A percentile compares a stretch with the other conserved stretches of the same genome.
Conservation (phyloP, 2,113 vertebrate species). For the Neodontobutis hainanensis region DNA sequence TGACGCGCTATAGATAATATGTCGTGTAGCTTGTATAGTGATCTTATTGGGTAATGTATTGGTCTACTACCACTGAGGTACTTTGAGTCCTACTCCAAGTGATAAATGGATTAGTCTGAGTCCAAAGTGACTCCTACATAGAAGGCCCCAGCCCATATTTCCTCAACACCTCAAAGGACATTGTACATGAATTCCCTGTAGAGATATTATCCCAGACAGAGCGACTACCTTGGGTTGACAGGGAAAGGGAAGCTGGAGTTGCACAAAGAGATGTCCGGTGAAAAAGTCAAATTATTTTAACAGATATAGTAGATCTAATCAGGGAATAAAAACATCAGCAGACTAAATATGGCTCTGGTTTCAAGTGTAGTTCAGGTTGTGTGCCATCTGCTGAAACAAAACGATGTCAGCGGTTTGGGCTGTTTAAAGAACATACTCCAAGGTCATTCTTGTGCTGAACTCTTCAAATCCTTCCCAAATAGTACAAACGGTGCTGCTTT, state of each 20-base stretch:
- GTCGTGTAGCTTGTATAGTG: no score
- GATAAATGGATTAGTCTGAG: background rate
- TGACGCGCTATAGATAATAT: no score
- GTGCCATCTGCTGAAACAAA: no score
- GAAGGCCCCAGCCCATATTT: constrained; percentile 5
- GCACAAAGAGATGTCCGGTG: background rate
- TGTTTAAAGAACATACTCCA: background rate
- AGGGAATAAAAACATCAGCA: background rate
- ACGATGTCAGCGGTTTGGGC: background rate
- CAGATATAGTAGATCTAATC: background rate
- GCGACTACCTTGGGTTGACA: constrained; percentile 59
- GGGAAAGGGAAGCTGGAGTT: constrained; percentile 50
- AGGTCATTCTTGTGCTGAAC: background rate
- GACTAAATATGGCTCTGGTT: no score
- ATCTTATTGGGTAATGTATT: no score
- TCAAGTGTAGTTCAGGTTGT: no score
- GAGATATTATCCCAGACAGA: constrained; percentile 41
- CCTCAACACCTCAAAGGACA: constrained; percentile 47
- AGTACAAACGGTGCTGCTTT: background rate
- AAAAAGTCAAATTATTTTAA: constrained; percentile 5
- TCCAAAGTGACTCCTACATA: no score
- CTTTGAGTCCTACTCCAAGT: no score
- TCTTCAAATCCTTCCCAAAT: background rate
- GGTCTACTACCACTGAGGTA: no score
- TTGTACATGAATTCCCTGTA: constrained; percentile 65